Evolutionary conservation across 2,888 invertebrate genomes (phyloP), one percentile per base, ranked within the genome.

Genomic region (Drosophila macrospina): DNA sequence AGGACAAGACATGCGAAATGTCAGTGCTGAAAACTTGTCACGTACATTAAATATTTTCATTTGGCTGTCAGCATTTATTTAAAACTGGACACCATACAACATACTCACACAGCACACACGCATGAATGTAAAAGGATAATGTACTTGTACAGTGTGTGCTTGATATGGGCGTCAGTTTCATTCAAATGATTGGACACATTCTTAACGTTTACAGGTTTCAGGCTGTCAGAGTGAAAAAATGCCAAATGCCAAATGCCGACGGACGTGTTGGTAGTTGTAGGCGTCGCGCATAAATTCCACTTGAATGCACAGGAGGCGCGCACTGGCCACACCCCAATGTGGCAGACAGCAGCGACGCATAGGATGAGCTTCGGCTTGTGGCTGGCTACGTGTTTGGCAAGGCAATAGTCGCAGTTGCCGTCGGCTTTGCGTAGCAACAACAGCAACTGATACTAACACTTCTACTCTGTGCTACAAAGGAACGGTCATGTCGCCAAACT

Each of bases 11-110:
- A 59, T 69, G 71, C 71, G 39, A 67, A 80, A 65, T 80, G 80
- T 68, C 54, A 68, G 48, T 67, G 56, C 55, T 51, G 55, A 65
- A 74, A 63, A 66, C 64, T 70, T 65, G 64, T 64, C 86, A 86
- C 85, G 87, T 80, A 76, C 86, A 60, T 74, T 69, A 87, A 83
- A 87, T 85, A 87, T 85, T 82, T 83, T 85, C 82, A 74, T 85
- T 85, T 82, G 62, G 76, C 82, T 82, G 88, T 87, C 83, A 82
- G 86, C 80, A 74, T 76, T 83, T 79, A 72, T 87, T 86, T 69
- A 76, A 82, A 82, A 83, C 81, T 66, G 72, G 52, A 70, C 85
- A 37, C 20, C 3, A 20, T 20, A 20, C 20, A 20, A 20, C 41
- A 24, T 37, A 56, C 20, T 50, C 30, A 36, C 13, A 11, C 11